Percentiles rank a stretch among this genome's conserved stretches.
These are phyloP conservation scores for Trichomycterus rosablanca DNA, from an alignment of 2,113 vertebrate species.

Conservation along the genomic window DNA sequence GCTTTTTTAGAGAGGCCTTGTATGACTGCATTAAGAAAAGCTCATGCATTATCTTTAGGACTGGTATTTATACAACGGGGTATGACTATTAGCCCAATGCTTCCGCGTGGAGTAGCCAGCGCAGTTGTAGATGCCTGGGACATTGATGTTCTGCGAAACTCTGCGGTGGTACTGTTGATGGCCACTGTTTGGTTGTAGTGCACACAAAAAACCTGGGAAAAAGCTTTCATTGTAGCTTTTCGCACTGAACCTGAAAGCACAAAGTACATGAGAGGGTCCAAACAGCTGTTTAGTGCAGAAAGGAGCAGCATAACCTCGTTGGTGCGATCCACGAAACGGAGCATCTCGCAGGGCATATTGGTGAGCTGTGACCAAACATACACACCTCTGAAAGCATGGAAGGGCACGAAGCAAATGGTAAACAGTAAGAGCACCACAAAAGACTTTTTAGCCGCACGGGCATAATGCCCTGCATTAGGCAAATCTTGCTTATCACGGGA, in stretches of 20 bases:
- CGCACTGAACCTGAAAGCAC: constrained; percentile 81
- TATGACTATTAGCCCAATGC: not conserved
- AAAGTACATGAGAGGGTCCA: constrained; percentile 92
- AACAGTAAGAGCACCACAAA: constrained; percentile 89
- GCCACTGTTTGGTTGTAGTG: constrained; percentile 31
- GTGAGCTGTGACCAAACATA: constrained; percentile 81
- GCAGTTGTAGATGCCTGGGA: constrained; percentile 7
- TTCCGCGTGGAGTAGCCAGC: not conserved
- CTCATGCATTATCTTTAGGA: not conserved
- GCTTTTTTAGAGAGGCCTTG: no score
- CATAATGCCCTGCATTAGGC: constrained; percentile 75
- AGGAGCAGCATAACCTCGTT: constrained; percentile 81
- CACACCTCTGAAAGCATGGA: constrained; percentile 74
- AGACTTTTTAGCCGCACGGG: constrained; percentile 77
- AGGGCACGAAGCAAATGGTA: constrained; percentile 84
- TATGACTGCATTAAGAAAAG: no score
- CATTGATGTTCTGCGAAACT: constrained; percentile 55
- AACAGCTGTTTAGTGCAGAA: constrained; percentile 86
- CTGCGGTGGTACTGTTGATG: constrained; percentile 72
- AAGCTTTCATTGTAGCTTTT: constrained; percentile 70
- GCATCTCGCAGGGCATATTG: constrained; percentile 61
- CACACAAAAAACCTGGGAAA: constrained; percentile 54
- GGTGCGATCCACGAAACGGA: constrained; percentile 65
- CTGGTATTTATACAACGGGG: not conserved
- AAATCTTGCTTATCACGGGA: constrained; percentile 74